Evolutionary conservation across 2,797 vertebrate genomes (phyloP), one percentile per base, ranked within the genome.

Genomic region (Myotis vivesi): DNA sequence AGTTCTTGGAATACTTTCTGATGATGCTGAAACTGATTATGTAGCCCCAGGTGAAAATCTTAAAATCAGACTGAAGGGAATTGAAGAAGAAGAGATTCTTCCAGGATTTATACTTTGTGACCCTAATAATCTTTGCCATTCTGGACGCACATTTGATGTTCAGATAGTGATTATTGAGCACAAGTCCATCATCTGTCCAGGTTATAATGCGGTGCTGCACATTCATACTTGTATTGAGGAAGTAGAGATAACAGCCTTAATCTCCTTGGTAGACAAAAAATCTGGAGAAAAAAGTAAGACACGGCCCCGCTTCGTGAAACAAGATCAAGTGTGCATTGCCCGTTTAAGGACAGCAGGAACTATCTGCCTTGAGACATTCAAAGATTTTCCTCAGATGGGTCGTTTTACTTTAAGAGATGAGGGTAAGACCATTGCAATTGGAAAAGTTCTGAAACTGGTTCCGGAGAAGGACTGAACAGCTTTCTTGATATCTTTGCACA

Each of bases 331-430:
- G 75, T 99, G 99, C 98, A 99, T 99, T 91, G 99, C 99, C 92
- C 99, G 99, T 96, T 98, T 99, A 98, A 99, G 99, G 98, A 99
- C 99, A 79, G 99, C 99, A 93, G 99, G 99, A 88, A 99, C 99
- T 96, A 99, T 99, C 98, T 99, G 99, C 98, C 99, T 99, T 93
- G 99, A 99, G 98, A 99, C 99, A 53, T 99, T 99, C 98, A 99
- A 99, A 99, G 99, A 99, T 89, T 99, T 99, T 98, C 99, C 99
- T 98, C 99, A 99, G 97, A 99, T 99, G 99, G 99, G 99, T 96
- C 99, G 99, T 71, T 99, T 99, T 98, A 99, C 99, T 98, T 98
- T 99, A 97, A 98, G 99, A 96, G 99, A 99, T 84, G 99, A 99
- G 99, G 99, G 99, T 99, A 97, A 99, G 97, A 99, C 99, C 98